These are phyloP conservation scores for Ophraella communa DNA, from an alignment of 2,888 invertebrate species.

Conservation along the genomic window DNA sequence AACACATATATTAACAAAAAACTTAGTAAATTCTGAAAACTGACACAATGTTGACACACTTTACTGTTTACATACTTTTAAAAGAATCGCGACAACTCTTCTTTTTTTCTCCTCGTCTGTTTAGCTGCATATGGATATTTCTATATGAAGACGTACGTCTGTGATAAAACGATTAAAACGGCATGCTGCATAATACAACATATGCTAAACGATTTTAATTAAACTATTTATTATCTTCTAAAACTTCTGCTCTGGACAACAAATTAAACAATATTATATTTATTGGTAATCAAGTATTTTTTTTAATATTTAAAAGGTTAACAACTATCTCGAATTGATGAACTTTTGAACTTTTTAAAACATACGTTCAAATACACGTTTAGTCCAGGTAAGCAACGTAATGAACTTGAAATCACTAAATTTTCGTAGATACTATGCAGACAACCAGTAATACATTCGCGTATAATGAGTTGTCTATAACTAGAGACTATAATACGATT, in stretches of 20 bases:
- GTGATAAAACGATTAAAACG: slow-evolving; percentile 7
- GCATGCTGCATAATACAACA: slow-evolving; percentile 6
- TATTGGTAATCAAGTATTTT: background rate
- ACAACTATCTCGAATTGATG: background rate
- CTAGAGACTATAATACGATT: too few relatives aligned
- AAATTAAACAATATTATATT: background rate
- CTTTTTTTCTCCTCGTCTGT: slow-evolving; percentile 11
- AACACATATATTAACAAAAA: slow-evolving; percentile 28
- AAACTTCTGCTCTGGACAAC: background rate
- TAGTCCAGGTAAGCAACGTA: background rate
- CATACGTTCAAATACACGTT: background rate
- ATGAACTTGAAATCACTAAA: background rate
- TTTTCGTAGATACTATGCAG: background rate
- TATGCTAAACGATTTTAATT: slow-evolving; percentile 3
- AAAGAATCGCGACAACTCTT: slow-evolving; percentile 10
- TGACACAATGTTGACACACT: slow-evolving; percentile 34
- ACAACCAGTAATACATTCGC: background rate
- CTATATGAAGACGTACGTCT: slow-evolving; percentile 22
- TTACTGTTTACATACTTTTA: slow-evolving; percentile 38
- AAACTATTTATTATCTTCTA: background rate
- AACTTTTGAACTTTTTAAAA: slow-evolving; percentile 1
- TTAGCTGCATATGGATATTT: background rate
- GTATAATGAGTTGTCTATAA: background rate
- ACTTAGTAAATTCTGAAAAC: slow-evolving; percentile 26
- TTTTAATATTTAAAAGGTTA: background rate